Evolutionary conservation across 2,113 vertebrate genomes (phyloP).

Genomic region (Danio rerio): GRCz12tu NC_133184.1:27854001-27854500

Average conservation of each 20-base stretch:
- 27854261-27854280: not conserved
- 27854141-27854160: not conserved
- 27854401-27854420: conserved; percentile 10
- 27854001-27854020: not conserved
- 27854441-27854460: not conserved
- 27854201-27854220: not conserved
- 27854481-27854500: conserved; percentile 13
- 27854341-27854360: not conserved
- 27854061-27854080: conserved; percentile 3
- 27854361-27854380: not conserved
- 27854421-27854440: conserved; percentile 1
- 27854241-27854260: not conserved
- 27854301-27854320: not conserved
- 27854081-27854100: not conserved
- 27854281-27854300: not conserved
- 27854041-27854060: conserved; percentile 18
- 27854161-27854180: not conserved
- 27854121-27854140: not conserved
- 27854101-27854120: not conserved
- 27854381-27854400: conserved; percentile 7
- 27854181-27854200: not conserved
- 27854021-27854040: conserved; percentile 16
- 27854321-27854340: not conserved
- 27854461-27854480: conserved; percentile 6
- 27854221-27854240: not conserved